Evolutionary conservation across 2,113 vertebrate genomes (phyloP).

Genomic region (Oncorhynchus kisutch): DNA sequence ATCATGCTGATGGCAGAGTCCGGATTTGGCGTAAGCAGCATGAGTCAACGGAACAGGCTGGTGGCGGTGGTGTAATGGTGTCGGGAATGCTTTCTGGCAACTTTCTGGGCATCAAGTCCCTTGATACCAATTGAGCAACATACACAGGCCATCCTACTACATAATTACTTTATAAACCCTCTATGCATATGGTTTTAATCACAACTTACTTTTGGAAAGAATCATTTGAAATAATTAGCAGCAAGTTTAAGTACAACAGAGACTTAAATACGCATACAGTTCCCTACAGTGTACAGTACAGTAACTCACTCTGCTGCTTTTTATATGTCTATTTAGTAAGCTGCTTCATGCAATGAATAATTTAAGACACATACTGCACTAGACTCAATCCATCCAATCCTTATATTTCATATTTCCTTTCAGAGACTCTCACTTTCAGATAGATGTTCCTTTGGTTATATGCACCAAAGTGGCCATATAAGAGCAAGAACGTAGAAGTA

Average conservation of each 20-base stretch:
- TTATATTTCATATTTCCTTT: neutral
- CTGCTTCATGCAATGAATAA: neutral
- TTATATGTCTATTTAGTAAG: neutral
- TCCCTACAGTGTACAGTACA: neutral
- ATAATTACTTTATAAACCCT: neutral
- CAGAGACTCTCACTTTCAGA: neutral
- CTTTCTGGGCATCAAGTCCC: too few species aligned
- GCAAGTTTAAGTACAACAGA: neutral
- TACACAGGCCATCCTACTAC: too few species aligned
- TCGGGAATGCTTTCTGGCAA: too few species aligned
- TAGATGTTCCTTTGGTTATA: neutral
- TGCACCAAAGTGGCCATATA: too few species aligned
- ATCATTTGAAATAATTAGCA: slow-evolving; percentile 8
- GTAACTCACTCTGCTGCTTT: neutral
- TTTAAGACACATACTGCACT: neutral
- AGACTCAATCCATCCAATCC: neutral
- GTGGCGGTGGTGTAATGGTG: too few species aligned
- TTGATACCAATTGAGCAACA: too few species aligned
- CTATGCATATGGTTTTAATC: neutral
- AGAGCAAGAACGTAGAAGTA: too few species aligned
- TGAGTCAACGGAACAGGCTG: too few species aligned
- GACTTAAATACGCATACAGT: slow-evolving; percentile 9
- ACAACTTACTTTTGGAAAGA: neutral
- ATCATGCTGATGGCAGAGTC: too few species aligned
- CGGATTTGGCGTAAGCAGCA: too few species aligned